Evolutionary conservation across 2,888 invertebrate species (phyloP).

Genomic region (Pteria penguin): DNA sequence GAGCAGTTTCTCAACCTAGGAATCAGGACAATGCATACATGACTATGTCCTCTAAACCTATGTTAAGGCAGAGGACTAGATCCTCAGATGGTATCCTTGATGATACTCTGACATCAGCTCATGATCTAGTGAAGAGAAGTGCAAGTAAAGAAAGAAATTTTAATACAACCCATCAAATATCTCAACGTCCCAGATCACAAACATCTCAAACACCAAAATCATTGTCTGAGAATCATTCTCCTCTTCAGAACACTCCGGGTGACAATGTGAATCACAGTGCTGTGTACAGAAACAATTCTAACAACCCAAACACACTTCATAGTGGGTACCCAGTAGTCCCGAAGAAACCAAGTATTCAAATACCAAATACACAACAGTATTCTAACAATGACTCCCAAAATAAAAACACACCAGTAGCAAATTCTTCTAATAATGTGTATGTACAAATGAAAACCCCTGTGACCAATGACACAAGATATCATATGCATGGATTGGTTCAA

Average conservation of each 20-base stretch:
- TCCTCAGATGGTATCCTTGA: slow-evolving; percentile 41
- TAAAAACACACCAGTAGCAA: neutral
- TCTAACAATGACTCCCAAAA: neutral
- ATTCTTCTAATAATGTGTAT: neutral
- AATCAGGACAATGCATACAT: slow-evolving; percentile 37
- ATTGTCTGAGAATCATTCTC: neutral
- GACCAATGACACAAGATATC: neutral
- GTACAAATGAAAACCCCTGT: neutral
- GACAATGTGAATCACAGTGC: neutral
- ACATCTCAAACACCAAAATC: neutral
- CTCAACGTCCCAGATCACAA: neutral
- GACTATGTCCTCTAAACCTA: slow-evolving; percentile 16
- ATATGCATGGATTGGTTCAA: neutral
- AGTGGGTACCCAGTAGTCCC: neutral
- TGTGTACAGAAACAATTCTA: neutral
- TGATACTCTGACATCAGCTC: slow-evolving; percentile 39
- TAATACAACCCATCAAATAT: neutral
- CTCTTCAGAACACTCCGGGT: neutral
- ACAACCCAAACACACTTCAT: too few species aligned
- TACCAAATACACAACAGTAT: neutral
- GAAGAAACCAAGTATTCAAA: neutral
- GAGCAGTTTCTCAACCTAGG: neutral
- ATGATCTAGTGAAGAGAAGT: slow-evolving; percentile 33
- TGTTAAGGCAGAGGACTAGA: slow-evolving; percentile 32
- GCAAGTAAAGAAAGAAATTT: slow-evolving; percentile 10